Evolutionary conservation across 2,888 invertebrate genomes (phyloP), one percentile per base, ranked within the genome.

Genomic region (Emesis furor): DNA sequence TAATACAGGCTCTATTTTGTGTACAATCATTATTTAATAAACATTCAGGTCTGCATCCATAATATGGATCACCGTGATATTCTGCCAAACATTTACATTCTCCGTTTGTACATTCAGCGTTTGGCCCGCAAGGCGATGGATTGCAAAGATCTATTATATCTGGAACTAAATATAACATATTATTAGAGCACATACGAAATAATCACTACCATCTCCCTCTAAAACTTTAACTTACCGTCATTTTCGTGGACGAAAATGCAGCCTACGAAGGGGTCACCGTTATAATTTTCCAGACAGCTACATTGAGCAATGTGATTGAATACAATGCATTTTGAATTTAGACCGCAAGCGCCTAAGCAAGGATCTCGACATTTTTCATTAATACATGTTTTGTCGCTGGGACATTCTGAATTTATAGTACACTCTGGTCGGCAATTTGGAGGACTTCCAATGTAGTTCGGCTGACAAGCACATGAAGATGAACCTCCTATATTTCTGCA

Each of bases 31-130:
- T 96, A 90, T 98, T 98, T 46, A 98, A 94, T 42, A 98, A 97
- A 93, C 98, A 98, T 94, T 98, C 98, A n/a, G 98, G 98, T 88
- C 98, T 97, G 92, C 98, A 99, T 37, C 98, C 98, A 86, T 97
- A 95, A 90, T 98, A 98, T 3, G 98, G 98, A 95, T 98, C 98
- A 35, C 98, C 99, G 89, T 98, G 97, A 91, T 98, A 98, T 92
- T 98, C 98, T 0, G 97, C 96, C 72, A 98, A 92, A 92, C 99
- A 99, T 24, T 97, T 97, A 90, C 98, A 98, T 73, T 97, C 91
- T 62, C 98, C 98, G 87, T 98, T 96, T 86, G 95, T 93, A 91
- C 98, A 98, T 90, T 97, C 94, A 17, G 99, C 97, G 93, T 98
- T 98, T 37, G 98, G 93, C 67, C 98, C 98, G 93, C 98, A 98